Percentiles rank a stretch among this genome's conserved stretches.
phyloP scores from a whole-genome alignment of 2,797 vertebrate species.

The Heterohyrax brucei region DNA sequence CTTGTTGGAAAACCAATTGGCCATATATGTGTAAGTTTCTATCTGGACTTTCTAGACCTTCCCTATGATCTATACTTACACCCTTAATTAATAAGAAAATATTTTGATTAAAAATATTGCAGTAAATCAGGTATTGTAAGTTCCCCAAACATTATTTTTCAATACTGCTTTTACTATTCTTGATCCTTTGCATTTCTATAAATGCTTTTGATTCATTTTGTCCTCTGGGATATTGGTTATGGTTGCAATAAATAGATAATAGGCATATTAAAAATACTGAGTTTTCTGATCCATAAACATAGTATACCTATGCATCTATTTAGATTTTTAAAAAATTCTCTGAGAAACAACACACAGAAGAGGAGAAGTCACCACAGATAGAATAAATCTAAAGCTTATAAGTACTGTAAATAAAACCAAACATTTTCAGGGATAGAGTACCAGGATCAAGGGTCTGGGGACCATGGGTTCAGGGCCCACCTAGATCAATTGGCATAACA shows the following conservation, averaged over 20 bases:
- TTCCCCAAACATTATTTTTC: neutral
- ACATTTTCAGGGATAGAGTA: no score
- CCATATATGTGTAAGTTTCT: neutral
- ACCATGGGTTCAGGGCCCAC: no score
- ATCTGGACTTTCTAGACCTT: neutral
- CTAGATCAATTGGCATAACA: no score
- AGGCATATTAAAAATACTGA: neutral
- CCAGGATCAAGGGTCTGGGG: no score
- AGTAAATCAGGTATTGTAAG: neutral
- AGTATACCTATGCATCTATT: neutral
- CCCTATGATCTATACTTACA: neutral
- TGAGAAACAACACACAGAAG: no score
- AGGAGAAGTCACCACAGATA: no score
- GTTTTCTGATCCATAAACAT: neutral
- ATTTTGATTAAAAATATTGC: neutral
- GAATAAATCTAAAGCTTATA: no score
- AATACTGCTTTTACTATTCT: neutral
- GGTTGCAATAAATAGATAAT: neutral
- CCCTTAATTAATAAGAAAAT: neutral
- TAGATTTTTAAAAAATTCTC: neutral
- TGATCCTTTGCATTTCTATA: neutral
- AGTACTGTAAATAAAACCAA: no score
- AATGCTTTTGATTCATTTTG: slow-evolving; percentile 15
- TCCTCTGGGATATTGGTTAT: neutral
- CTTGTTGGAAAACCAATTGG: neutral